Evolutionary conservation across 2,113 vertebrate genomes (phyloP), one percentile per base, ranked within the genome.

Genomic region (Serinus canaria): DNA sequence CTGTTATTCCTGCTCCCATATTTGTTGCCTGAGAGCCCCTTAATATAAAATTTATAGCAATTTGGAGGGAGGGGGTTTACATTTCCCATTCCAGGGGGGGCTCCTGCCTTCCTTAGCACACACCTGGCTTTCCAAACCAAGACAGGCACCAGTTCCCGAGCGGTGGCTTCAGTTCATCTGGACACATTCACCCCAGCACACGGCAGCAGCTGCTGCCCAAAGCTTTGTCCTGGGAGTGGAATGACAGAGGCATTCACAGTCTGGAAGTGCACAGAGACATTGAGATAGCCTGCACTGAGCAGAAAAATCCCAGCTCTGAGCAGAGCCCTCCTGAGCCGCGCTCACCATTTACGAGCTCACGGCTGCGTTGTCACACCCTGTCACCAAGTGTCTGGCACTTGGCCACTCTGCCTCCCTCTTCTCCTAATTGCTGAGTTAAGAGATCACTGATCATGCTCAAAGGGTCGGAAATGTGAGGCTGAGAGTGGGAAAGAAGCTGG

Each of bases 401-500:
- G 78, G 59, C 79, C 89, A 43, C 50, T 30, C 59, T 69, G 78
- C 67, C 46, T 90, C 72, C n/a, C 55, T 24, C 63, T 52, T 37
- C 72, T 24, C 60, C 52, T 64, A 8, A 30, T 5, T 59, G 15
- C 52, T 64, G 47, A 20, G 19, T 7, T 50, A 78, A 44, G 39
- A 89, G 43, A 10, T 7, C 1, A 0, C 46, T 27, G 66, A 23
- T 23, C 9, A 1, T 2, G 6, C 49, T 81, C 3, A 2, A 10
- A 67, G 52, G 33, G 47, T 39, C 3, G 1, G 56, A 74, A 33
- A 43, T 17, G 25, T 8, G 60, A 78, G 35, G 27, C 20, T 59
- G 10, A 56, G 43, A 11, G 39, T 5, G 52, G 19, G 20, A 67
- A 50, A n/a, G 53, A 55, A 47, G 69, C 60, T 63, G 66, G n/a